Percentiles rank a stretch among this genome's conserved stretches.
These are phyloP conservation scores for Sebastes schlegelii DNA, from an alignment of 2,113 vertebrate species.

Conservation along the genomic window DNA sequence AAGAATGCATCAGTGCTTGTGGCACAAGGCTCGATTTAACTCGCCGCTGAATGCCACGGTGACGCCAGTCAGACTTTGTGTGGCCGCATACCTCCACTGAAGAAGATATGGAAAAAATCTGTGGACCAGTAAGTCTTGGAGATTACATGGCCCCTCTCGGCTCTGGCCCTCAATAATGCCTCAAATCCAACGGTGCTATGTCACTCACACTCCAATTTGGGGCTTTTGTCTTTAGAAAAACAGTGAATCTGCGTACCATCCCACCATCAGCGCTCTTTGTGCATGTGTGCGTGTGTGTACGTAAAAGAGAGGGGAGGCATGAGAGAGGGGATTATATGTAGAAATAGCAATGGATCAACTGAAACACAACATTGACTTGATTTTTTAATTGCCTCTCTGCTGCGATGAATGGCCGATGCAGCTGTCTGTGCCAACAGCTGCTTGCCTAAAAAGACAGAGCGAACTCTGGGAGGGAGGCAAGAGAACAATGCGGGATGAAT, in stretches of 20 bases:
- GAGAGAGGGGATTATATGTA: constrained; percentile 79
- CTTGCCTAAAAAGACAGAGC: constrained; percentile 72
- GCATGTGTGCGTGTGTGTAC: constrained; percentile 31
- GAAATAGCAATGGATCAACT: constrained; percentile 85
- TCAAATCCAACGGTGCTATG: constrained; percentile 77
- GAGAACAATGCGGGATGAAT: constrained; percentile 71
- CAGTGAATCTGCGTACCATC: constrained; percentile 34
- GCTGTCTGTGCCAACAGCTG: constrained; percentile 86
- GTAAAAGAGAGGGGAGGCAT: constrained; percentile 55
- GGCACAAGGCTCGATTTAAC: constrained; percentile 80
- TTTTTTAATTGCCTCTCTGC: constrained; percentile 79
- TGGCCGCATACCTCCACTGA: constrained; percentile 76
- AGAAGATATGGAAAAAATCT: constrained; percentile 85
- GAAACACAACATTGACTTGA: constrained; percentile 84
- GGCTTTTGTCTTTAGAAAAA: constrained; percentile 71
- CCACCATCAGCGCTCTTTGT: constrained; percentile 40
- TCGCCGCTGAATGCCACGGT: constrained; percentile 76
- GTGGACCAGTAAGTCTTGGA: constrained; percentile 73
- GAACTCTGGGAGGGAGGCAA: constrained; percentile 45
- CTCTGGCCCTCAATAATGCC: constrained; percentile 70
- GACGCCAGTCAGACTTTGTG: constrained; percentile 85
- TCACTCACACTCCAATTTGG: constrained; percentile 70
- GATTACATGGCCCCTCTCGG: constrained; percentile 83
- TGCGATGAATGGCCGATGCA: constrained; percentile 77
- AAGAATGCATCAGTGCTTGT: constrained; percentile 66